Conservation (phyloP, 2,113 vertebrate species). For the Megaceryle maxima region DNA sequence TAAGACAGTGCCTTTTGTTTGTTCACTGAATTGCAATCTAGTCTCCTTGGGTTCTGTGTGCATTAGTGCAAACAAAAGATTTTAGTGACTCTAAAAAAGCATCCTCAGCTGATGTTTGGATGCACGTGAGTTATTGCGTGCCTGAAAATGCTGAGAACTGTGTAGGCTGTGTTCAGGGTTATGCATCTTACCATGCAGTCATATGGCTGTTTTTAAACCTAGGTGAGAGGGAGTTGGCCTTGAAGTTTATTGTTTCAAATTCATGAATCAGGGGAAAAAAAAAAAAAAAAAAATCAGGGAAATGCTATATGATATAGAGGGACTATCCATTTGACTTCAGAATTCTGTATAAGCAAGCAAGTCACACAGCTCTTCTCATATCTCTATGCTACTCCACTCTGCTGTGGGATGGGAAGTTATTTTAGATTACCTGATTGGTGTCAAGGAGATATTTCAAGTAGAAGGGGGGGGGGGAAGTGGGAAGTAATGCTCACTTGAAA, state of each 20-base stretch:
- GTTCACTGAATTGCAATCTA: accelerated
- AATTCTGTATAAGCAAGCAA: not conserved
- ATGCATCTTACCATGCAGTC: accelerated
- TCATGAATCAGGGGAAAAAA: not conserved
- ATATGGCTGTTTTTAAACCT: not conserved
- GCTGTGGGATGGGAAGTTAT: not conserved
- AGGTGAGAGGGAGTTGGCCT: not conserved
- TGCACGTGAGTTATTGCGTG: not conserved
- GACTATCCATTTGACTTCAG: not conserved
- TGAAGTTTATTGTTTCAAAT: not conserved
- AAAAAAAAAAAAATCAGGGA: not conserved
- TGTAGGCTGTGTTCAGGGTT: accelerated
- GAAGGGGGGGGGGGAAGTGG: not conserved
- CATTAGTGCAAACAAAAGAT: not conserved
- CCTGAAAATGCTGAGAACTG: not conserved
- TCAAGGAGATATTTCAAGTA: not conserved
- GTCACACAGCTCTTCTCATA: accelerated
- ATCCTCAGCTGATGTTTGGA: not conserved
- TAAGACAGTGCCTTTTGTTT: not conserved
- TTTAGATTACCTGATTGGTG: not conserved
- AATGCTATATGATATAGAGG: not conserved
- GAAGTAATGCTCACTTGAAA: not conserved
- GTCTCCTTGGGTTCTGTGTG: not conserved
- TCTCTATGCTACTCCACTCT: not conserved
- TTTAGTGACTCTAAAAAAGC: not conserved